A percentile compares a stretch with the other conserved stretches of the same genome.
These are phyloP conservation scores for Aphyosemion australe DNA, from an alignment of 2,113 vertebrate genomes.

Conservation along the genomic window DNA sequence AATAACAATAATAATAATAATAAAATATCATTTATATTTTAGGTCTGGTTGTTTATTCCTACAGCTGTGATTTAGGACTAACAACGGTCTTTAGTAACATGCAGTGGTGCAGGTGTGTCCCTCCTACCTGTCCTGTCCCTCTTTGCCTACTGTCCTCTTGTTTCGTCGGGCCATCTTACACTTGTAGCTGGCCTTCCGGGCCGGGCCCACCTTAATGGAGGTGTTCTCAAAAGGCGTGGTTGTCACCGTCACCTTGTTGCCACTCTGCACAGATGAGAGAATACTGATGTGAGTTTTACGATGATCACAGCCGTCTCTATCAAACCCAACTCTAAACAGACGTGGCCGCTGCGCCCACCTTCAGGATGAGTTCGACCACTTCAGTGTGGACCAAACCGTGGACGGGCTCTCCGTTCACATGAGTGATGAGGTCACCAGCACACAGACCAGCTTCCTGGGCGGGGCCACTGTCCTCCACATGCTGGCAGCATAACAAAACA, in stretches of 20 bases:
- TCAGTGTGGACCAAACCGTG: conserved; percentile 95
- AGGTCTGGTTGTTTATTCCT: neutral
- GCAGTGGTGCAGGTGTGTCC: neutral
- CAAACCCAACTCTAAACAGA: neutral
- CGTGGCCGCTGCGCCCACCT: conserved; percentile 71
- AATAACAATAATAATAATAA: too few relatives aligned
- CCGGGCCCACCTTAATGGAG: conserved; percentile 91
- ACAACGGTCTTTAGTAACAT: neutral
- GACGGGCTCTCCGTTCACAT: conserved; percentile 93
- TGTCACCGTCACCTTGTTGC: conserved; percentile 91
- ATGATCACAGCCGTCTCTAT: neutral
- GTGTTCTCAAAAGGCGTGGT: conserved; percentile 96
- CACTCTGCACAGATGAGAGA: conserved; percentile 79
- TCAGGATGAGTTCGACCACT: conserved; percentile 93
- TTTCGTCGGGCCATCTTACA: conserved; percentile 92
- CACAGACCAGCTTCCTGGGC: conserved; percentile 91
- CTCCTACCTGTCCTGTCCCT: conserved; percentile 87
- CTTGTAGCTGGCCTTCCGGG: conserved; percentile 89
- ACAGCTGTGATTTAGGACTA: neutral
- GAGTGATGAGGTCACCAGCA: conserved; percentile 95
- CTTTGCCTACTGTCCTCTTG: conserved; percentile 82
- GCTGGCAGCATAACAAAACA: conserved; percentile 70
- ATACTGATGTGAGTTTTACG: neutral
- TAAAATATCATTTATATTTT: too few relatives aligned
- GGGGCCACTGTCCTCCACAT: conserved; percentile 90